phyloP scores from a whole-genome alignment of 2,888 invertebrate genomes.

The Epirrhoe alternata region DNA sequence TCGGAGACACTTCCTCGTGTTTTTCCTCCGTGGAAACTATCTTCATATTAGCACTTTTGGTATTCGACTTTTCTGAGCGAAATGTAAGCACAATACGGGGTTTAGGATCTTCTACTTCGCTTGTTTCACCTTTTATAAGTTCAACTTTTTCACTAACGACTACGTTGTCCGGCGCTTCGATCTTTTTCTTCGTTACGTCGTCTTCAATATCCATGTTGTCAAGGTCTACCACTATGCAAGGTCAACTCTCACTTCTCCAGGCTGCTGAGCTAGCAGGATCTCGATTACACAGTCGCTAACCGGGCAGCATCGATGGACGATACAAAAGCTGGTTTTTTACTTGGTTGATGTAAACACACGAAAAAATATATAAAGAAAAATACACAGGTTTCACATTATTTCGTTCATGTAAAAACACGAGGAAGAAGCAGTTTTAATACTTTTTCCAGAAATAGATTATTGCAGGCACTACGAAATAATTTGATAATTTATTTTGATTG shows the following conservation, averaged over 20 bases:
- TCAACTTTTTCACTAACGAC: conserved; percentile 64
- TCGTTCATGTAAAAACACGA: too few species aligned
- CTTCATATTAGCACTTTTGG: conserved; percentile 82
- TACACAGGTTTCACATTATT: too few species aligned
- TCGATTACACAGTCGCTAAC: conserved; percentile 9
- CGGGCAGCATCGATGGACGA: background rate
- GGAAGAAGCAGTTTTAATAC: too few species aligned
- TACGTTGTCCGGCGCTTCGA: conserved; percentile 63
- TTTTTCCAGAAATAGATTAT: too few species aligned
- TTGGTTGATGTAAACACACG: background rate
- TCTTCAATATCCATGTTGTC: conserved; percentile 74
- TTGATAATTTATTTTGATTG: too few species aligned
- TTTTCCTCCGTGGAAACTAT: conserved; percentile 79
- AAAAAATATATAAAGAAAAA: background rate
- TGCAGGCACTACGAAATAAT: too few species aligned
- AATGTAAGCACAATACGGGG: conserved; percentile 87
- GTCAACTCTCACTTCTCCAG: conserved; percentile 41
- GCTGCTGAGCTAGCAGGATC: conserved; percentile 7
- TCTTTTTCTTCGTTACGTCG: conserved; percentile 66
- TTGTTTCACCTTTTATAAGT: conserved; percentile 61
- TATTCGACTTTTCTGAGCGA: conserved; percentile 85
- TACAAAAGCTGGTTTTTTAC: background rate
- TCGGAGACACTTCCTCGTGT: conserved; percentile 68
- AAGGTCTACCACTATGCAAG: conserved; percentile 56
- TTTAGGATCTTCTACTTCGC: conserved; percentile 74